A percentile compares a stretch with the other conserved stretches of the same genome.
phyloP scores from a whole-genome alignment of 2,888 invertebrate genomes.

The Magallana nippona region DNA sequence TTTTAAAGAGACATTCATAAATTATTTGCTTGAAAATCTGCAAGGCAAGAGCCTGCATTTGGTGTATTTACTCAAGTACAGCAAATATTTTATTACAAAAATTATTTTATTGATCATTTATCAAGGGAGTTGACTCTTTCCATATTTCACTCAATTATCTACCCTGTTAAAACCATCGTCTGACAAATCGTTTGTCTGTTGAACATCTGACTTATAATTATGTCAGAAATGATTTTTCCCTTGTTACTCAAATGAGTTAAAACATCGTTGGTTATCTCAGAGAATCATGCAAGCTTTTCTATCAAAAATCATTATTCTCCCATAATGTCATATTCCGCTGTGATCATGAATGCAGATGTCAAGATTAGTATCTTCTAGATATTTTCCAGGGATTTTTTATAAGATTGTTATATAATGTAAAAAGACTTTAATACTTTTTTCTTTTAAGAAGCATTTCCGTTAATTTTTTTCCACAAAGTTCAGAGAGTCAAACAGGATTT shows the following conservation, averaged over 20 bases:
- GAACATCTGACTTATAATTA: background rate
- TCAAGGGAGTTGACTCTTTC: background rate
- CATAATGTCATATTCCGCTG: background rate
- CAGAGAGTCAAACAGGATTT: background rate
- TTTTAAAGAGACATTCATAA: no score
- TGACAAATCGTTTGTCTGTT: background rate
- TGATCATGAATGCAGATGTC: slow-evolving; percentile 14
- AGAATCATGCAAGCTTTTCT: slow-evolving; percentile 29
- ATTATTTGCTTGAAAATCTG: no score
- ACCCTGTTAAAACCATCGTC: background rate
- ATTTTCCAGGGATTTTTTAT: slow-evolving; percentile 22
- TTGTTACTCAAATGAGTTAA: slow-evolving; percentile 15
- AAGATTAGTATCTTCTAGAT: slow-evolving; percentile 2
- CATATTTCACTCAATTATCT: background rate
- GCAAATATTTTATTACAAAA: background rate
- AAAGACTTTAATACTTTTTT: slow-evolving; percentile 12
- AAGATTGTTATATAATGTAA: background rate
- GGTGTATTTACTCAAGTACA: background rate
- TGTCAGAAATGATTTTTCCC: slow-evolving; percentile 20
- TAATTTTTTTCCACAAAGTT: background rate
- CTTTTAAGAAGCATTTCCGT: background rate
- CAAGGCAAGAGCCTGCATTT: no score
- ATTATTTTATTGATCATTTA: background rate
- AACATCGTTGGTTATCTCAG: background rate
- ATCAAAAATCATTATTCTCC: slow-evolving; percentile 12